A percentile compares a stretch with the other conserved stretches of the same genome.
phyloP scores from a whole-genome alignment of 2,113 vertebrate genomes.

The Salvator merianae region DNA sequence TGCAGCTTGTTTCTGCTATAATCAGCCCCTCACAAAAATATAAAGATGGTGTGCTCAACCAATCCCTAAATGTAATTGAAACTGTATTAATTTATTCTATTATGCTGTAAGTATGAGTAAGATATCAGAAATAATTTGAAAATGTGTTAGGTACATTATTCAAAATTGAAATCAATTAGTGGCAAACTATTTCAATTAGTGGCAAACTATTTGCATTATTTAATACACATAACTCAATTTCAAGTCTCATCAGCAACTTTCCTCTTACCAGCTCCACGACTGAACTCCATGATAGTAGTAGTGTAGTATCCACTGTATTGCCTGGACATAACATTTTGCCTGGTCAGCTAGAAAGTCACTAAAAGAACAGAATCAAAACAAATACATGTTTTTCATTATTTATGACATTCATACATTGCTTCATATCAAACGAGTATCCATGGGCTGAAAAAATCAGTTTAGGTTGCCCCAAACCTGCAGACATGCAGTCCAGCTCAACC shows the following conservation, averaged over 20 bases:
- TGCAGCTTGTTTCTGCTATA: no score
- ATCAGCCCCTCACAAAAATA: no score
- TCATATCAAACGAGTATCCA: no score
- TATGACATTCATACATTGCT: no score
- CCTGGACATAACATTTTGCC: constrained; percentile 93
- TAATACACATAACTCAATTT: not conserved
- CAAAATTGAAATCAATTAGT: not conserved
- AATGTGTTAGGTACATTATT: not conserved
- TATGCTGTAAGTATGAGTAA: not conserved
- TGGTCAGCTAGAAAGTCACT: constrained; percentile 92
- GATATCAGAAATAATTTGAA: not conserved
- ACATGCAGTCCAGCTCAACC: no score
- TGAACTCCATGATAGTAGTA: constrained; percentile 99
- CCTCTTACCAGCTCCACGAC: constrained; percentile 96
- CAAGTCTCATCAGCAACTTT: not conserved
- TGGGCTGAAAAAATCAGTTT: no score
- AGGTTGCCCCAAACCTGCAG: no score
- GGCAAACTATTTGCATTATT: not conserved
- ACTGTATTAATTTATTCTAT: not conserved
- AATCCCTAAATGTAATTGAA: no score
- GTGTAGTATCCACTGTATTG: constrained; percentile 98
- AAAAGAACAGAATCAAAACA: constrained; percentile 40
- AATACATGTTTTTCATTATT: not conserved
- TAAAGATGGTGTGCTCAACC: no score
- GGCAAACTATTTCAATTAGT: not conserved